A percentile compares a stretch with the other conserved stretches of the same genome.
These are phyloP conservation scores for Fulica atra DNA, from an alignment of 2,113 vertebrate species.

Conservation along the genomic window DNA sequence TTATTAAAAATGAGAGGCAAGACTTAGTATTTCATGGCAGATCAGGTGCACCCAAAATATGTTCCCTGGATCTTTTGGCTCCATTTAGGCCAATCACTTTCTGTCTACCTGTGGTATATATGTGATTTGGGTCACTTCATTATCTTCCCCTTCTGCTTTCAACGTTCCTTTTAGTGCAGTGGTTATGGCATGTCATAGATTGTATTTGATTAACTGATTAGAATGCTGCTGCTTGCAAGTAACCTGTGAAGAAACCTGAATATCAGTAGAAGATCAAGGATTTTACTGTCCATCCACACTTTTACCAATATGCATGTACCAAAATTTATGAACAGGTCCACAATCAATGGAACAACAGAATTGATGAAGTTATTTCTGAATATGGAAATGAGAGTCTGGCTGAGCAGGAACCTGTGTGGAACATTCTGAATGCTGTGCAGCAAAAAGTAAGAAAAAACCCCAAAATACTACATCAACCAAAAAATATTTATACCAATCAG, in stretches of 20 bases:
- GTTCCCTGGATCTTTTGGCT: neutral
- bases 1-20: neutral
- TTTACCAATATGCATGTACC: neutral
- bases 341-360: slow-evolving; percentile 24
- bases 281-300: neutral
- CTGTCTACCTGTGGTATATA: neutral
- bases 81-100: neutral
- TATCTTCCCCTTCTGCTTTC: neutral
- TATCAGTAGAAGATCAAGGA: neutral
- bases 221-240: neutral
- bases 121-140: neutral
- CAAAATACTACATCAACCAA: neutral
- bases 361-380: slow-evolving; percentile 45
- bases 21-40: neutral
- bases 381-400: slow-evolving; percentile 25
- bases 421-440: slow-evolving; percentile 46
- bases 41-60: neutral
- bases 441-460: neutral
- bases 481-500: neutral
- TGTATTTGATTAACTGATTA: neutral
- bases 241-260: neutral
- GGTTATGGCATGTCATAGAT: neutral
- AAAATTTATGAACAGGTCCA: slow-evolving; percentile 35
- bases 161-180: neutral
- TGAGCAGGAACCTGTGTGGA: slow-evolving; percentile 20